Evolutionary conservation across 2,888 invertebrate species (phyloP).

Genomic region (Lithosia quadra): DNA sequence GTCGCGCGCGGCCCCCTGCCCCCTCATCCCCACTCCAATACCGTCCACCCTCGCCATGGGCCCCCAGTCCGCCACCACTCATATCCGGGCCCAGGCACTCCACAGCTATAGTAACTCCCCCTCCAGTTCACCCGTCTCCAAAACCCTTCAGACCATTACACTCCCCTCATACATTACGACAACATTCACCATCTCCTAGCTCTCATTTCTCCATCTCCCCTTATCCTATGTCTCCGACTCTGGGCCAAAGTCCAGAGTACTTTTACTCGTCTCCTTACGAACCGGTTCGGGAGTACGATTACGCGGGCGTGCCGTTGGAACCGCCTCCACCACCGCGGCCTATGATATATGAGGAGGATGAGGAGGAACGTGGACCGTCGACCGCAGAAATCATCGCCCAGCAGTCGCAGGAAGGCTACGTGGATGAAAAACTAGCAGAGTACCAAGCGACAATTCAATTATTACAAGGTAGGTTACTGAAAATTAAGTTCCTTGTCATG

Average conservation of each 20-base stretch:
- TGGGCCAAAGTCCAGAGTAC: conserved; percentile 88
- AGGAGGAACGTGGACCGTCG: conserved; percentile 92
- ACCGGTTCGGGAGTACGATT: conserved; percentile 89
- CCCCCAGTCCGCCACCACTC: conserved; percentile 91
- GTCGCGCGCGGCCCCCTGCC: conserved; percentile 79
- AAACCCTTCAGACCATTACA: conserved; percentile 83
- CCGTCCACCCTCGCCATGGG: conserved; percentile 92
- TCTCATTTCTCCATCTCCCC: conserved; percentile 84
- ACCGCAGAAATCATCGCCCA: conserved; percentile 97
- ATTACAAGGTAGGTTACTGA: conserved; percentile 91
- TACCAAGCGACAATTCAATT: conserved; percentile 97
- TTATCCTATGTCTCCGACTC: conserved; percentile 85
- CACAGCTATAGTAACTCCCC: conserved; percentile 84
- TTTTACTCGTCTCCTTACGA: conserved; percentile 87
- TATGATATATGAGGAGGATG: conserved; percentile 88
- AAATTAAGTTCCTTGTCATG: neutral
- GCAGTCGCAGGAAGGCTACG: conserved; percentile 97
- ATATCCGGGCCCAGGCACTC: conserved; percentile 88
- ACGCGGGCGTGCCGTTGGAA: conserved; percentile 92
- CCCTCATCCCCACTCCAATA: conserved; percentile 89
- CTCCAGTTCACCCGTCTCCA: conserved; percentile 87
- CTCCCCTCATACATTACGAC: conserved; percentile 78
- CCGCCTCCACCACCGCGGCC: conserved; percentile 91
- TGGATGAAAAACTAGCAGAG: conserved; percentile 97
- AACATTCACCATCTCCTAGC: conserved; percentile 82